Evolutionary conservation across 1,140 invertebrate genomes (phyloP), one percentile per base, ranked within the genome.

Genomic region (Frieseomelitta varia): DNA sequence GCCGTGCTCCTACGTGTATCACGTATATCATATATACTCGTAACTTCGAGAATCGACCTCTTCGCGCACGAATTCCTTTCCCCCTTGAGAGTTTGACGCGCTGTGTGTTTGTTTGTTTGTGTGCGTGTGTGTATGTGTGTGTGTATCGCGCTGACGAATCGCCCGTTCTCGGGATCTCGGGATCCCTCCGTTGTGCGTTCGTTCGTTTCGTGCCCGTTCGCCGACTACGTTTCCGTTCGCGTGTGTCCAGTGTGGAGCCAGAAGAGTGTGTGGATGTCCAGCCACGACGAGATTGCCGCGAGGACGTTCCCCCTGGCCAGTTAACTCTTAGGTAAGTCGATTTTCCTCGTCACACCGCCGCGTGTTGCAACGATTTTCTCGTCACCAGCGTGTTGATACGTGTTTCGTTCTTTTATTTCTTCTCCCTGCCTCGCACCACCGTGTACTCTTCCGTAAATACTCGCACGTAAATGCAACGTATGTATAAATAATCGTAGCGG

Each of bases 241-340:
- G 78, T 68, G 72, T 84, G 82, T 47, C 82, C 77, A 84, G 82
- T 84, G 82, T 75, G 79, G n/a, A n/a, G n/a, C 78, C 39, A 8
- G 39, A 67, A 72, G 73, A 81, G 84, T 85, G 84, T 84, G 69
- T 73, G 82, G 58, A 84, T 84, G 67, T 6, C 39, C 6, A 47
- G 39, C 67, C n/a, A 61, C 69, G 58, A n/a, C 53, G 55, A 79
- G 77, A 84, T 80, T 73, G 77, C 68, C 47, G 56, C 82, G 77
- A 74, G 69, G 82, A 84, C 81, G 81, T 84, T 84, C 75, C 81
- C 67, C 67, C 30, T 72, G 69, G 77, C 51, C 77, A 69, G 79
- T 73, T 55, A 67, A 69, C 58, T 81, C 69, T 75, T 69, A 61
- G 84, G 84, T 85, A 68, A 85, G 78, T 58, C 53, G 55, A 61